Conservation (phyloP, 2,888 invertebrate genomes). For the Epinotia brunnichana region DNA sequence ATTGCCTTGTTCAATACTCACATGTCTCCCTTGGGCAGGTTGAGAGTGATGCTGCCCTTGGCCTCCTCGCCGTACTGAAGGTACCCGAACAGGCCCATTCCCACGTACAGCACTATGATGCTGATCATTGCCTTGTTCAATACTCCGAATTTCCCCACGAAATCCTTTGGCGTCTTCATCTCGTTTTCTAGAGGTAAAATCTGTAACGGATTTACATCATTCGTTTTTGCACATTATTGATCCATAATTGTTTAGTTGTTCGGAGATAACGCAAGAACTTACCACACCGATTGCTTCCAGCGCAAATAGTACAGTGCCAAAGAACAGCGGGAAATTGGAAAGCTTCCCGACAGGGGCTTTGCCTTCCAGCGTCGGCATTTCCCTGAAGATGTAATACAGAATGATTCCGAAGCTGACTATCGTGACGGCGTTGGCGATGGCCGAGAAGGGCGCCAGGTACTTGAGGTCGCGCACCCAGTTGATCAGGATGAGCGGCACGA, state of each 20-base stretch:
- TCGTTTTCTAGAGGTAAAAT: slow-evolving; percentile 96
- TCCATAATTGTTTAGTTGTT: background rate
- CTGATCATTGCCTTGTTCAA: slow-evolving; percentile 92
- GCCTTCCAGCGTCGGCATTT: slow-evolving; percentile 86
- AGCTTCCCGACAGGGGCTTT: slow-evolving; percentile 86
- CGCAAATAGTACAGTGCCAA: slow-evolving; percentile 97
- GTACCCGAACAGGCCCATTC: slow-evolving; percentile 96
- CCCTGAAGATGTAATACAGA: slow-evolving; percentile 92
- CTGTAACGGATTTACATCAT: slow-evolving; percentile 71
- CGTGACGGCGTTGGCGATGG: slow-evolving; percentile 93
- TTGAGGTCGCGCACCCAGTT: slow-evolving; percentile 94
- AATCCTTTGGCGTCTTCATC: slow-evolving; percentile 93
- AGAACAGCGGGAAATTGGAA: slow-evolving; percentile 93
- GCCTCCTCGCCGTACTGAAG: slow-evolving; percentile 90
- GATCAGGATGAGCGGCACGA: slow-evolving; percentile 89
- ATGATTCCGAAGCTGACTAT: slow-evolving; percentile 93
- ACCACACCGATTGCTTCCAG: slow-evolving; percentile 97
- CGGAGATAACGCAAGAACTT: slow-evolving; percentile 62
- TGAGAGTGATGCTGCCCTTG: slow-evolving; percentile 93
- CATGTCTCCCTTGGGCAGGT: slow-evolving; percentile 87
- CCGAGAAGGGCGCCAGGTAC: slow-evolving; percentile 94
- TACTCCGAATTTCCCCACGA: slow-evolving; percentile 92
- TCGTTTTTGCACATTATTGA: background rate
- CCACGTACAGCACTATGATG: slow-evolving; percentile 92
- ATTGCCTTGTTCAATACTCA: slow-evolving; percentile 93